A percentile compares a stretch with the other conserved stretches of the same genome.
phyloP scores from a whole-genome alignment of 2,888 invertebrate species.

The Erpobdella octoculata region DNA sequence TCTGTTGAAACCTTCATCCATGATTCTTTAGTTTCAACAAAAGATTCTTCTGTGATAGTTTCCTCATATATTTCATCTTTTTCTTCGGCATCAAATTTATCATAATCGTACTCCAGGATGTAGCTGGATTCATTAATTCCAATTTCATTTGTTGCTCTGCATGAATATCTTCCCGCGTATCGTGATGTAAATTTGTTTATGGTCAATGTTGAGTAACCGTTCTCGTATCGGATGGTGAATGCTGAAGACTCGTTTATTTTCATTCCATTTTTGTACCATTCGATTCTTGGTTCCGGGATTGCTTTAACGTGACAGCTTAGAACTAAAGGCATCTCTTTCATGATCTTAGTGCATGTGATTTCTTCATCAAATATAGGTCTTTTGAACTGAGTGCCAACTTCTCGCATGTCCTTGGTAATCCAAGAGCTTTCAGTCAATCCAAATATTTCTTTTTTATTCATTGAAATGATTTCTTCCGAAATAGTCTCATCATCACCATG shows the following conservation, averaged over 20 bases:
- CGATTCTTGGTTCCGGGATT: slow-evolving; percentile 13
- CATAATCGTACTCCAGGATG: slow-evolving; percentile 4
- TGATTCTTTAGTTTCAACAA: slow-evolving; percentile 14
- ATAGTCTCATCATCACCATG: no score
- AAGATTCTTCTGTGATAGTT: slow-evolving; percentile 19
- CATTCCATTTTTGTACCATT: slow-evolving; percentile 22
- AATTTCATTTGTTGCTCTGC: slow-evolving; percentile 22
- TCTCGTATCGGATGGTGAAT: slow-evolving; percentile 2
- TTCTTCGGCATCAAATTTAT: slow-evolving; percentile 9
- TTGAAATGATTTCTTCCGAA: background rate
- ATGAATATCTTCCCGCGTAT: slow-evolving; percentile 17
- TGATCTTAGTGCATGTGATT: slow-evolving; percentile 5
- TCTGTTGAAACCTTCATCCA: slow-evolving; percentile 15
- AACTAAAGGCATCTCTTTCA: background rate
- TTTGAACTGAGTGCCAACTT: background rate
- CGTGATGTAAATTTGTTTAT: slow-evolving; percentile 17
- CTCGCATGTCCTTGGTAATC: background rate
- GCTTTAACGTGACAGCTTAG: background rate
- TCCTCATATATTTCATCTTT: slow-evolving; percentile 3
- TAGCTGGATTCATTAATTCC: slow-evolving; percentile 19
- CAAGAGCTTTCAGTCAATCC: background rate
- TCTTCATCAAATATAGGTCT: slow-evolving; percentile 13
- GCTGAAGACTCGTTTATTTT: slow-evolving; percentile 10
- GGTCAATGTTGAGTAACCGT: slow-evolving; percentile 18
- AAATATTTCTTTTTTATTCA: background rate